A percentile compares a stretch with the other conserved stretches of the same genome.
Conservation (phyloP, 2,113 vertebrate species). For the Turdus rufiventris region DNA sequence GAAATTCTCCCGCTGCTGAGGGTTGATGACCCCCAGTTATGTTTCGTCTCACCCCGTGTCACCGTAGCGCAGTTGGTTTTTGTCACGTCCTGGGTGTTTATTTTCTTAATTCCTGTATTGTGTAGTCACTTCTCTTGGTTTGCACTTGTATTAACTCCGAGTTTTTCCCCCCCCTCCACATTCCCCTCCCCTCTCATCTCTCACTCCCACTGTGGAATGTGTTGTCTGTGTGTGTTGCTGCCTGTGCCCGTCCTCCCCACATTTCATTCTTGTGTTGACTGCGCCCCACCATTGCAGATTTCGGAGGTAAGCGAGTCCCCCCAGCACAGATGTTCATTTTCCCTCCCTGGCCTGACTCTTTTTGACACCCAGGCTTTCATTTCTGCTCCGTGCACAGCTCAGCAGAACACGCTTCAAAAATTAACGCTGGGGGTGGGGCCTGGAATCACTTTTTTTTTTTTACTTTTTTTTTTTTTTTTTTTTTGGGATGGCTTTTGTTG, state of each 20-base stretch:
- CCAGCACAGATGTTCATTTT: background rate
- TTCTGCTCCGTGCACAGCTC: background rate
- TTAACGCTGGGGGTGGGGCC: background rate
- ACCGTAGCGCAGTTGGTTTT: background rate
- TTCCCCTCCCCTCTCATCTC: constrained; percentile 69
- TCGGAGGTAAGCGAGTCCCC: constrained; percentile 75
- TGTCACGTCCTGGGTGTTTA: constrained; percentile 65
- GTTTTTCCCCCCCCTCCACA: constrained; percentile 66
- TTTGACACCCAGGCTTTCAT: background rate
- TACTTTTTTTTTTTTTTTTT: background rate
- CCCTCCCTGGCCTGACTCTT: background rate
- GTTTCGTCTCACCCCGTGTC: constrained; percentile 19
- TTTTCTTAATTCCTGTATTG: constrained; percentile 67
- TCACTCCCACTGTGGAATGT: constrained; percentile 81
- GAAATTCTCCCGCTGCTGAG: background rate
- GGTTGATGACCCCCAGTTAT: background rate
- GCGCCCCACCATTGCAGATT: constrained; percentile 81
- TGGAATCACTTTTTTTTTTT: background rate
- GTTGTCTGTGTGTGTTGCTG: constrained; percentile 80
- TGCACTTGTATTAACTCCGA: constrained; percentile 77
- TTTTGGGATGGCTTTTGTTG: background rate
- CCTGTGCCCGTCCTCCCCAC: constrained; percentile 78
- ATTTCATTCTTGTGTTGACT: constrained; percentile 83
- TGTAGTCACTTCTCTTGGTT: constrained; percentile 76
- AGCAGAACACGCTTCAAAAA: background rate